A percentile compares a stretch with the other conserved stretches of the same genome.
phyloP scores from a whole-genome alignment of 2,113 vertebrate genomes.

The Corythoichthys haematopterus region DNA sequence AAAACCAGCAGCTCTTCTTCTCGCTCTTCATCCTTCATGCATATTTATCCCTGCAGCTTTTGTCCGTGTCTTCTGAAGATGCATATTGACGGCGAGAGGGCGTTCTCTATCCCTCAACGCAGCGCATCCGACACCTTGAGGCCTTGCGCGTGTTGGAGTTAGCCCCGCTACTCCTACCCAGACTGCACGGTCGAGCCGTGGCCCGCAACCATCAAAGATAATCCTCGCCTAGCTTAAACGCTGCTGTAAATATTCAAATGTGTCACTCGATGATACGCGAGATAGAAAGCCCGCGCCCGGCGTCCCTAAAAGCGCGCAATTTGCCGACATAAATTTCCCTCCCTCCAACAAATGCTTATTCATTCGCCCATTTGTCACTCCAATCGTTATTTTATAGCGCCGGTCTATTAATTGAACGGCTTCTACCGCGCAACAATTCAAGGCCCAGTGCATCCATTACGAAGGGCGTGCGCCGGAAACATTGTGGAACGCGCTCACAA shows the following conservation, averaged over 20 bases:
- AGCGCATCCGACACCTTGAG: constrained; percentile 27
- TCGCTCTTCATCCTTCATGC: constrained; percentile 33
- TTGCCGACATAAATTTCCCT: constrained; percentile 54
- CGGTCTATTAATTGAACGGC: constrained; percentile 70
- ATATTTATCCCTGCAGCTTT: constrained; percentile 50
- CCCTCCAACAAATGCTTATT: constrained; percentile 54
- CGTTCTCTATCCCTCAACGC: constrained; percentile 24
- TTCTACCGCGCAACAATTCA: constrained; percentile 65
- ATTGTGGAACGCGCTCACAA: constrained; percentile 56
- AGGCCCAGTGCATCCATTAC: constrained; percentile 61
- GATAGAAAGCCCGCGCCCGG: constrained; percentile 52
- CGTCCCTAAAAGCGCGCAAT: constrained; percentile 56
- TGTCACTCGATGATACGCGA: constrained; percentile 54
- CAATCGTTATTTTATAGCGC: constrained; percentile 69
- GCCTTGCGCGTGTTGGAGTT: constrained; percentile 1
- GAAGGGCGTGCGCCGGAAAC: constrained; percentile 51
- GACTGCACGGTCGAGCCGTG: constrained; percentile 34
- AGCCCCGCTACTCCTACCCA: not conserved
- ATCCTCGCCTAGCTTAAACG: constrained; percentile 45
- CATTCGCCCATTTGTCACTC: constrained; percentile 64
- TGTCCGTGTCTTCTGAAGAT: constrained; percentile 44
- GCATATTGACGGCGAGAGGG: constrained; percentile 47
- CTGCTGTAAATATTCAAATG: constrained; percentile 64
- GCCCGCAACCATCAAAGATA: constrained; percentile 58
- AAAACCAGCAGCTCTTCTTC: constrained; percentile 43